phyloP scores from a whole-genome alignment of 1,140 invertebrate species.

The Homarus americanus region DNA sequence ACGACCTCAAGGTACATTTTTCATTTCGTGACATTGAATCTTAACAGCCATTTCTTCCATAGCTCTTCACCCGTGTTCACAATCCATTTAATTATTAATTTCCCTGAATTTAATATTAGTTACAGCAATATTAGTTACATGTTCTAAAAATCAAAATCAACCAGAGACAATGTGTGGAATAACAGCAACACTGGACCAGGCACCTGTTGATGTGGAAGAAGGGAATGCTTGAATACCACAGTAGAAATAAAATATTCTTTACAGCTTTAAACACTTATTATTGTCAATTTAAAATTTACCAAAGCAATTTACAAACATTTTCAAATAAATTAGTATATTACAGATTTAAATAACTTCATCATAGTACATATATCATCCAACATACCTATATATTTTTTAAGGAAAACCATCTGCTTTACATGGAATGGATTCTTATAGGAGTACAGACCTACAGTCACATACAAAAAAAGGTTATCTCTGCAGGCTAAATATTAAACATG shows the following conservation, averaged over 20 bases:
- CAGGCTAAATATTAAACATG: neutral
- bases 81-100: too few relatives aligned
- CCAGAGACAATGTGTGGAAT: too few relatives aligned
- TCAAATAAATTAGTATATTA: constrained; percentile 53
- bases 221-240: neutral
- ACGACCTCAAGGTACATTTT: too few relatives aligned
- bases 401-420: constrained; percentile 10
- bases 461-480: neutral
- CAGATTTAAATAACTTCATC: constrained; percentile 27
- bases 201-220: too few relatives aligned
- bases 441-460: neutral
- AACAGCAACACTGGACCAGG: too few relatives aligned
- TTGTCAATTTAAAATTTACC: constrained; percentile 48
- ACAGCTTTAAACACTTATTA: constrained; percentile 56
- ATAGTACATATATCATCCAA: constrained; percentile 44
- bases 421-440: neutral
- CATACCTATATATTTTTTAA: constrained; percentile 46
- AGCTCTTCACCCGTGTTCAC: too few relatives aligned
- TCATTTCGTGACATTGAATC: too few relatives aligned
- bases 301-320: constrained; percentile 56
- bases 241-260: neutral
- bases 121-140: too few relatives aligned
- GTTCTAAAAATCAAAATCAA: too few relatives aligned
- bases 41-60: too few relatives aligned
- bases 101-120: too few relatives aligned